A percentile compares a stretch with the other conserved stretches of the same genome.
These are phyloP conservation scores for Mercenaria mercenaria DNA, from an alignment of 1,140 invertebrate species.

Conservation along the genomic window DNA sequence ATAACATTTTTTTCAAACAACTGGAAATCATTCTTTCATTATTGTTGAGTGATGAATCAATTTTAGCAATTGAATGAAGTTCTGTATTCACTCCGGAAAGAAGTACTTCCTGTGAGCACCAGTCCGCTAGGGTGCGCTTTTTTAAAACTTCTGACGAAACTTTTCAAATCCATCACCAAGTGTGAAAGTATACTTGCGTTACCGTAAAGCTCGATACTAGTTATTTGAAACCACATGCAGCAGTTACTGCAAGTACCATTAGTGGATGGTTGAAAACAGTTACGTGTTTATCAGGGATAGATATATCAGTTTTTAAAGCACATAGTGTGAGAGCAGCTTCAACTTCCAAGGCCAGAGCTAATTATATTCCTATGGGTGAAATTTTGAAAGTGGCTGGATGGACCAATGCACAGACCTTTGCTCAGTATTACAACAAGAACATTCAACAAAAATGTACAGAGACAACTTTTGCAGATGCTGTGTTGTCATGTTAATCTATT, in stretches of 20 bases:
- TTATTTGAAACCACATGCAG: slow-evolving; percentile 39
- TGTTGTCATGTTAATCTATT: neutral
- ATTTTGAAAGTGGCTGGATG: neutral
- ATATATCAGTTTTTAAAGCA: neutral
- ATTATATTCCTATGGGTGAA: neutral
- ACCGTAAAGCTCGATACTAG: no score
- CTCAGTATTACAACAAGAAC: neutral
- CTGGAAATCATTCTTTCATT: no score
- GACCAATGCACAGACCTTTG: slow-evolving; percentile 24
- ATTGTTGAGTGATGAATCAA: no score
- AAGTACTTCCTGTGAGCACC: no score
- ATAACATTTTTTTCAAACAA: no score
- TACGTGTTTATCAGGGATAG: slow-evolving; percentile 2
- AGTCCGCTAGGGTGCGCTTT: no score
- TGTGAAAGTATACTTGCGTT: no score
- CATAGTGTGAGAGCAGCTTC: neutral
- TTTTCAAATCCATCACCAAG: no score
- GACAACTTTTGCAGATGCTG: neutral
- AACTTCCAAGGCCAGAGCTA: slow-evolving; percentile 14
- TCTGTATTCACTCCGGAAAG: no score
- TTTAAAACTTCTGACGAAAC: no score
- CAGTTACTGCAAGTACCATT: slow-evolving; percentile 29
- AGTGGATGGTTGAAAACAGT: neutral
- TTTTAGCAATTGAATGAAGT: no score
- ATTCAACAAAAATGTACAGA: neutral